Evolutionary conservation across 2,888 invertebrate species (phyloP).

Genomic region (Artemia sinica): DNA sequence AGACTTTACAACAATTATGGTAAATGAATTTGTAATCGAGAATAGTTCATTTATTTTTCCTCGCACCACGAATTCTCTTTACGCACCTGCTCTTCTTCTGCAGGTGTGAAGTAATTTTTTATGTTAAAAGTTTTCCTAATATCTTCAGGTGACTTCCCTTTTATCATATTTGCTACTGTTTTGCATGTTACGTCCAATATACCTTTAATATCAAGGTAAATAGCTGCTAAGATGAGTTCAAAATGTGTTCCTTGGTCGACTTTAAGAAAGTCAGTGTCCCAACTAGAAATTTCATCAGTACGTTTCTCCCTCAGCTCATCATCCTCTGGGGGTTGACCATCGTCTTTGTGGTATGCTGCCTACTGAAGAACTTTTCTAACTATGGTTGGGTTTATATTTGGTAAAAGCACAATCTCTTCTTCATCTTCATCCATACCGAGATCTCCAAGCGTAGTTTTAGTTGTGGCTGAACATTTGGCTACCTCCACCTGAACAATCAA

Average conservation of each 20-base stretch:
- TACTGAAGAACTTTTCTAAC: conserved; percentile 78
- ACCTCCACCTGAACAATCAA: no score
- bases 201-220: conserved; percentile 3
- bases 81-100: conserved; percentile 94
- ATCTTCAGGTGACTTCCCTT: conserved; percentile 92
- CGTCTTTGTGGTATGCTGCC: conserved; percentile 86
- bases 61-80: conserved; percentile 91
- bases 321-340: conserved; percentile 86
- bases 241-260: conserved; percentile 93
- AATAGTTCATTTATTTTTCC: conserved; percentile 43
- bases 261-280: conserved; percentile 98
- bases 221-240: conserved; percentile 65
- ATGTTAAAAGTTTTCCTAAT: conserved; percentile 93
- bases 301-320: conserved; percentile 93
- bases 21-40: no score
- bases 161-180: conserved; percentile 95
- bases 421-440: conserved; percentile 64
- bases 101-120: conserved; percentile 84
- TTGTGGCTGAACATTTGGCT: no score
- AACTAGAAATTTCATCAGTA: conserved; percentile 96
- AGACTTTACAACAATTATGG: no score
- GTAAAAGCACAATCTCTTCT: conserved; percentile 84
- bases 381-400: conserved; percentile 93
- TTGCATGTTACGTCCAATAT: conserved; percentile 93
- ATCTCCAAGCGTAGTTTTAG: no score